Base-by-base conservation (phyloP, 2,888 invertebrate genomes). In the Tridacna crocea region DNA sequence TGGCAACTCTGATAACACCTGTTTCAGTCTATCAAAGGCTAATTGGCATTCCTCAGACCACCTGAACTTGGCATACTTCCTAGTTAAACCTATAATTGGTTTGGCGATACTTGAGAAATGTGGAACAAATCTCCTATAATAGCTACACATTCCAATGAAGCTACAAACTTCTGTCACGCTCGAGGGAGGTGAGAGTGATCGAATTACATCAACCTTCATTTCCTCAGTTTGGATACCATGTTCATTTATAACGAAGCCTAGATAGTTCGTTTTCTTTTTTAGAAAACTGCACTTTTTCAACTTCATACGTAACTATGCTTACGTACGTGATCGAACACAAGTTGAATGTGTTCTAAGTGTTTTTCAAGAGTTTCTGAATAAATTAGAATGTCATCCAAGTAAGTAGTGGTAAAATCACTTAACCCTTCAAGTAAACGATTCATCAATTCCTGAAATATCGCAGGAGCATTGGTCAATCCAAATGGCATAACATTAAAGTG, bases 21-120 rank as follows among this genome's bases (percentile, higher is more conserved):
- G n/a, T 24, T 58, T 77, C 22, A 77, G n/a, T 19, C 46, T 63
- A 11, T 63, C 72, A 65, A 78, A 78, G 4, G 72, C 58, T 13
- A 13, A 22, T 24, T 63, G 48, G 63, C 72, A 77, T 13, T 36
- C 3, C 12, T 51, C 61, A 72, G n/a, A 51, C 77, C 77, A 78
- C 3, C 19, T 27, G 51, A 72, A 78, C 46, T 26, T 63, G 6
- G 27, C 58, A 72, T 72, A 46, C 22, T 72, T 77, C 26, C 77
- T 58, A 19, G 77, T 77, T 12, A 77, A 36, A 15, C 19, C 47
- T 17, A 51, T 27, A 76, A 13, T n/a, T n/a, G n/a, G n/a, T n/a
- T n/a, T n/a, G n/a, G n/a, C n/a, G n/a, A n/a, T n/a, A n/a, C n/a
- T n/a, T n/a, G n/a, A n/a, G n/a, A n/a, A n/a, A n/a, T n/a, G n/a